Base-by-base conservation (phyloP, 2,888 invertebrate species). In the Leptura quadrifasciata region DNA sequence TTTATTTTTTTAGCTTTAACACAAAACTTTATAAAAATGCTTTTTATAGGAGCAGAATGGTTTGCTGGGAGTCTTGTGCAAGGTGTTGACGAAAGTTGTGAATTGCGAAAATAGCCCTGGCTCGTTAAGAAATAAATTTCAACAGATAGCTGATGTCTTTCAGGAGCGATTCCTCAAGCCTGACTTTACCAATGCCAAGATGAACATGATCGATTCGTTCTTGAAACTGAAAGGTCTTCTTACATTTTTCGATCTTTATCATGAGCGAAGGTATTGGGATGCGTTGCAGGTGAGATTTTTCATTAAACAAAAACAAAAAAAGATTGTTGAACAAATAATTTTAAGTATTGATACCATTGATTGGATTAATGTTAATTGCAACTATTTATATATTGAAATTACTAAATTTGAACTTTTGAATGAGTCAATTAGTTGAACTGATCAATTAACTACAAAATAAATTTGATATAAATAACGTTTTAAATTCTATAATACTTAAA, bases 161-260 rank as follows among this genome's bases (percentile, higher is more conserved):
- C 91, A 91, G 35, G 90, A 91, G 61, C 90, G 94, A 83, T 91
- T 91, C 77, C 86, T 87, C 21, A 88, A 88, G 35, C 89, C 89
- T 67, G 90, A 90, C 47, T 88, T 90, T 78, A 89, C 89, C 76
- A 90, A 5, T 24, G 15, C 91, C 61, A 89, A 91, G 3, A 88
- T 91, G 0, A 91, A 91, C 84, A 89, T 94, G 3, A 91, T 95
- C 8, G 92, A 94, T 67, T 96, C 97, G 0, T 98, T 98, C 88
- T 93, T 93, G 80, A 93, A 96, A 72, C 91, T 98, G 10, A 93
- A 95, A 82, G 95, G 97, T 88, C 91, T 98, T 18, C 91, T 96
- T 88, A 92, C 93, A 0, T 98, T 98, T 91, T 98, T 98, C 87
- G 96, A 98, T 89, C 93, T 94, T 84, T 97, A 95, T 88, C 96